Percentiles rank a stretch among this genome's conserved stretches.
Evolutionary conservation across 2,797 vertebrate genomes (phyloP).

Genomic region (Dermochelys coriacea): DNA sequence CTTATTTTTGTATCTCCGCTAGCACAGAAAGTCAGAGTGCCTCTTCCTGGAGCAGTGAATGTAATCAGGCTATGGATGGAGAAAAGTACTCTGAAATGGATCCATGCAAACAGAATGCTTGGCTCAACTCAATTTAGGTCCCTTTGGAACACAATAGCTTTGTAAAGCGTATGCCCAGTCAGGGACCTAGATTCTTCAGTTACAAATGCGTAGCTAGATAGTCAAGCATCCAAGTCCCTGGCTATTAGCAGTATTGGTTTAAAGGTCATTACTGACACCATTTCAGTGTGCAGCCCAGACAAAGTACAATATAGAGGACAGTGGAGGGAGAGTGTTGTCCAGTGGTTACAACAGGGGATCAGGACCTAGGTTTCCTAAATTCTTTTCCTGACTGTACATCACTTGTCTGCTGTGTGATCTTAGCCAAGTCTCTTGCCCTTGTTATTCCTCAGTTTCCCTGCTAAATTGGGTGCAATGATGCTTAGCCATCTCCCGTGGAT

Average conservation of each 20-base stretch:
- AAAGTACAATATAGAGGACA: rapidly evolving
- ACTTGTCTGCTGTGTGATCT: background rate
- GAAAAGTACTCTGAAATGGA: background rate
- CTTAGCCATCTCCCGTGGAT: background rate
- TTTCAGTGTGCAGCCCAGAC: background rate
- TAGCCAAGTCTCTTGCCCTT: background rate
- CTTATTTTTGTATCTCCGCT: conserved; percentile 10
- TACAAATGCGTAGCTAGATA: background rate
- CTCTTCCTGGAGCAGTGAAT: background rate
- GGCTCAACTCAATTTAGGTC: background rate
- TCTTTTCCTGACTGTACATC: background rate
- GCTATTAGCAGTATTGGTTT: background rate
- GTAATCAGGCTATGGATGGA: background rate
- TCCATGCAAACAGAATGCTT: background rate
- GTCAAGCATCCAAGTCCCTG: background rate
- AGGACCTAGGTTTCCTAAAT: background rate
- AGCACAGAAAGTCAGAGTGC: conserved; percentile 6
- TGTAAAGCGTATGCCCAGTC: background rate
- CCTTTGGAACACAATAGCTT: background rate
- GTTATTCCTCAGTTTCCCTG: background rate
- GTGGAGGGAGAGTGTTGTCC: background rate
- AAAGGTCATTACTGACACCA: background rate
- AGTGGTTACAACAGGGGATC: background rate
- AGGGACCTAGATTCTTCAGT: background rate
- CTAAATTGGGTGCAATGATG: background rate